Base-by-base conservation (phyloP, 1,140 invertebrate genomes). In the Coptotermes formosanus region DNA sequence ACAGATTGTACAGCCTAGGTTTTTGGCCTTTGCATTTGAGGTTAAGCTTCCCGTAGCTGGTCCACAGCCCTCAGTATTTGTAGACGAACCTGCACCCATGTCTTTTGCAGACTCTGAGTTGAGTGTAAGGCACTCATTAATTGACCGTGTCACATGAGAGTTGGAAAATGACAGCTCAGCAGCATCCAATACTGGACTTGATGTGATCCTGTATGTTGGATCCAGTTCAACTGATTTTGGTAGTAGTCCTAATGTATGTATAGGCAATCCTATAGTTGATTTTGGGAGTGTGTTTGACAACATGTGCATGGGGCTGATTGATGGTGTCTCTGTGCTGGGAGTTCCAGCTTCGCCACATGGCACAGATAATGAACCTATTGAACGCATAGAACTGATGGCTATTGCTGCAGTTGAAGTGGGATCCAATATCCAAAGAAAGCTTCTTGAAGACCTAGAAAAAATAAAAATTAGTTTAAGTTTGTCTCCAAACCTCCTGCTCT, bases 401-500 rank as follows among this genome's bases (percentile, higher is more conserved):
- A 75, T 75, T 75, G 64, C 64, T 14, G 25, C 64, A 30, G 64
- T 14, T 30, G 64, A 75, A n/a, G 64, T 75, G n/a, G 64, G 64
- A 75, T 75, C 64, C 64, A 75, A 75, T 75, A 75, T 75, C 64
- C 64, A 75, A 75, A 75, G 64, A 30, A 75, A 75, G n/a, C 64
- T 75, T 75, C 64, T 75, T 75, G 64, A 75, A n/a, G 64, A 75
- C 64, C 64, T 75, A 75, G 64, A 75, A 75, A 75, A 75, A 16
- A 75, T 30, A 75, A 30, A 75, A 75, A 55, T 55, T 21, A 21
- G 19, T 21, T 55, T 16, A 55, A 55, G 14, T 55, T 4, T 55
- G 3, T 19, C 52, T 55, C 52, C 52, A 12, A 55, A 21, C 52
- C 14, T 55, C 19, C 14, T 55, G 52, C 19, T 55, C 0, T 55